Evolutionary conservation across 1,140 invertebrate genomes (phyloP).

Genomic region (Drosophila seguyi): DNA sequence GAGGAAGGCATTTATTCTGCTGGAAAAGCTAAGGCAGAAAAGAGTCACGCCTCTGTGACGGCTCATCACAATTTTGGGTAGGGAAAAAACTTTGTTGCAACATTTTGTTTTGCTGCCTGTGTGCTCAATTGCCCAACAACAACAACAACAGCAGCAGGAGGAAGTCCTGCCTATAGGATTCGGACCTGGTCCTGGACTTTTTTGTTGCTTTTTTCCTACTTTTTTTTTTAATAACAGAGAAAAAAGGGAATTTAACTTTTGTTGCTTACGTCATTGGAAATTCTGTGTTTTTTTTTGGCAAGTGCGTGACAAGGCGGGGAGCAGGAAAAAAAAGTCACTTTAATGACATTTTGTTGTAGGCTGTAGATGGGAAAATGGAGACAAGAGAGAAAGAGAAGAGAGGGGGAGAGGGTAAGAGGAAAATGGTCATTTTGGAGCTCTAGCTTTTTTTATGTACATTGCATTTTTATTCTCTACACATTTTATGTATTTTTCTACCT

Average conservation of each 20-base stretch:
- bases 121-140: constrained; percentile 61
- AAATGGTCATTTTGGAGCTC: not conserved
- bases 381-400: not conserved
- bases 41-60: constrained; percentile 37
- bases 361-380: not conserved
- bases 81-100: constrained; percentile 49
- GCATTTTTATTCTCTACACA: constrained; percentile 1
- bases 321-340: constrained; percentile 29
- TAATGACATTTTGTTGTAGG: constrained; percentile 55
- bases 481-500: not conserved
- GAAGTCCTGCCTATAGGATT: not conserved
- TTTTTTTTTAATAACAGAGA: constrained; percentile 35
- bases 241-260: constrained; percentile 48
- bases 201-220: constrained; percentile 6
- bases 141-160: not conserved
- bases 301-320: constrained; percentile 35
- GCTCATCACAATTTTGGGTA: constrained; percentile 19
- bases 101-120: constrained; percentile 62
- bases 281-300: constrained; percentile 46
- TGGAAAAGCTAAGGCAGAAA: constrained; percentile 22
- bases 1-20: constrained; percentile 23
- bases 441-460: constrained; percentile 14
- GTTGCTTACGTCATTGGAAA: constrained; percentile 65
- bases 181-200: constrained; percentile 8
- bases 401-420: not conserved